Conservation (phyloP, 2,888 invertebrate species). For the Teinopalpus imperialis region DNA sequence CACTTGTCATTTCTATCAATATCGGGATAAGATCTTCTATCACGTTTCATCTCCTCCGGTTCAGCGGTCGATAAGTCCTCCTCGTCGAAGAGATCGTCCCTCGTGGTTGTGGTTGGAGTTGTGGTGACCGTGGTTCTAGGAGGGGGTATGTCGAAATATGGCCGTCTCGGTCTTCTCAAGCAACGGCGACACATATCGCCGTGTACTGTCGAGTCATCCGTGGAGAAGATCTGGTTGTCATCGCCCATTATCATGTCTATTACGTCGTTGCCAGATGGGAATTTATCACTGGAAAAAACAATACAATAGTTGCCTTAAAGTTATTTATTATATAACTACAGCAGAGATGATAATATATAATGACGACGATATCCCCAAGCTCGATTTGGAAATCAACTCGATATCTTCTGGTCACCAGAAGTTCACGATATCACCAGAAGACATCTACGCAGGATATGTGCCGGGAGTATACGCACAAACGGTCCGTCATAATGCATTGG, state of each 20-base stretch:
- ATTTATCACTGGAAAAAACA: constrained; percentile 67
- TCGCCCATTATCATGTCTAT: constrained; percentile 88
- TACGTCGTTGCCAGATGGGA: constrained; percentile 83
- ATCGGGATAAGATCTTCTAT: constrained; percentile 37
- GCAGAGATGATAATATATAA: too few relatives aligned
- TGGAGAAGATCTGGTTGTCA: constrained; percentile 59
- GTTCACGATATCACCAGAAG: too few relatives aligned
- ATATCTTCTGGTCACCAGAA: too few relatives aligned
- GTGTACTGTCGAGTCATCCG: constrained; percentile 37
- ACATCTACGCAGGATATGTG: too few relatives aligned
- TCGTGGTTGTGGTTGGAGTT: constrained; percentile 30
- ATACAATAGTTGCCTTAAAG: too few relatives aligned
- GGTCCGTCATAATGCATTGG: too few relatives aligned
- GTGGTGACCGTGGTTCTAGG: constrained; percentile 29
- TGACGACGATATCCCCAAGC: too few relatives aligned
- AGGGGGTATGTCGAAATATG: constrained; percentile 27
- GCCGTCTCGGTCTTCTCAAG: constrained; percentile 37
- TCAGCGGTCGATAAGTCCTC: constrained; percentile 34
- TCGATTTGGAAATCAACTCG: too few relatives aligned
- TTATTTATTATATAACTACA: too few relatives aligned
- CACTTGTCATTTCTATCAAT: constrained; percentile 35
- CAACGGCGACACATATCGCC: constrained; percentile 46
- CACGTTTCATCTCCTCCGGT: constrained; percentile 33
- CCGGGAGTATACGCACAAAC: too few relatives aligned
- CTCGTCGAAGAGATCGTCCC: constrained; percentile 34